Percentiles rank a stretch among this genome's conserved stretches.
phyloP scores from a whole-genome alignment of 1,140 invertebrate genomes.

The Argopecten irradians region DNA sequence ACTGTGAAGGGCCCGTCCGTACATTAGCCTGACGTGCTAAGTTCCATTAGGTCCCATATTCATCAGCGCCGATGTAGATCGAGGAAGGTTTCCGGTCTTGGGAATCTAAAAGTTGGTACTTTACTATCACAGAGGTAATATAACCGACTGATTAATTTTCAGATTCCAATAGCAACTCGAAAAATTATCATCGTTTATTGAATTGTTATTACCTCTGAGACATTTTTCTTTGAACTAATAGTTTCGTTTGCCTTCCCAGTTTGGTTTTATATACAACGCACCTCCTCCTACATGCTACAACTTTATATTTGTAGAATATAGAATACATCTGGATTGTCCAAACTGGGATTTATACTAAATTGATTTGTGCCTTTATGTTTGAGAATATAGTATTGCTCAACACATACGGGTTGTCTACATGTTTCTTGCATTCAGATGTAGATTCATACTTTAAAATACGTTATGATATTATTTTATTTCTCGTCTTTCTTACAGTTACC shows the following conservation, averaged over 20 bases:
- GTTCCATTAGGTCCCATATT: background rate
- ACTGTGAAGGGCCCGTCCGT: background rate
- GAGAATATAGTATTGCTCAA: too few species aligned
- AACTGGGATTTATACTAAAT: too few species aligned
- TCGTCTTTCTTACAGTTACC: too few species aligned
- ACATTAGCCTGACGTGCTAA: background rate
- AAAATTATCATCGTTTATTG: slow-evolving; percentile 5
- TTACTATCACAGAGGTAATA: slow-evolving; percentile 1
- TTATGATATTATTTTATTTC: too few species aligned
- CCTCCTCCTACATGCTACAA: too few species aligned
- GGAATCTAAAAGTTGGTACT: background rate
- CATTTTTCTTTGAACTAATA: background rate
- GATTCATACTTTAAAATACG: too few species aligned
- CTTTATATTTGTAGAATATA: too few species aligned
- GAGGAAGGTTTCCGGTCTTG: background rate
- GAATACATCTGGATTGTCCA: too few species aligned
- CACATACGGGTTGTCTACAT: too few species aligned
- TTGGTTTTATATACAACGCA: too few species aligned
- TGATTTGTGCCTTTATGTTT: too few species aligned
- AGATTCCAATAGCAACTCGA: background rate
- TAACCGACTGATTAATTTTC: background rate
- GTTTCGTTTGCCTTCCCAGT: background rate
- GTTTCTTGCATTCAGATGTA: too few species aligned
- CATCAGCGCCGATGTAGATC: background rate
- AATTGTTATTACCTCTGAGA: background rate